These are phyloP conservation scores for Unio delphinus DNA, from an alignment of 2,888 invertebrate genomes.

Conservation along the genomic window DNA sequence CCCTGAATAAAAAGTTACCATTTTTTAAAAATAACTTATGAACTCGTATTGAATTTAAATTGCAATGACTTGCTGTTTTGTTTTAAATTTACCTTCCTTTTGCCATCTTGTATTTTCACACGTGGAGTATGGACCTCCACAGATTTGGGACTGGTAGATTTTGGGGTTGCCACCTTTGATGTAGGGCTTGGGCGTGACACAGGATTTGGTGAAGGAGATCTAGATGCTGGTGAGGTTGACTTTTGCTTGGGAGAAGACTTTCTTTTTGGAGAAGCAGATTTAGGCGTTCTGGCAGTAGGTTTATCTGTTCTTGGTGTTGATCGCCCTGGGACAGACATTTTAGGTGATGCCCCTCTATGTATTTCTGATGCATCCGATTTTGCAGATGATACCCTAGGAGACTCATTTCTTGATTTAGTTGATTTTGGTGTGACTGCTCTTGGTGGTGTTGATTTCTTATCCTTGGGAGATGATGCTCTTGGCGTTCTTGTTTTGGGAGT, in stretches of 20 bases:
- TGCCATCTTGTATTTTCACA: too few species aligned
- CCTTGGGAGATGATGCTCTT: conserved; percentile 2
- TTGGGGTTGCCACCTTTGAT: conserved; percentile 8
- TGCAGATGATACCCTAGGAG: conserved; percentile 10
- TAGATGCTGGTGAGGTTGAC: conserved; percentile 6
- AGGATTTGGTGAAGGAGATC: conserved; percentile 10
- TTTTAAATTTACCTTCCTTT: too few species aligned
- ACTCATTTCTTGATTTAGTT: conserved; percentile 6
- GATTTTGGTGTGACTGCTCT: conserved; percentile 7
- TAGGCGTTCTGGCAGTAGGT: conserved; percentile 10
- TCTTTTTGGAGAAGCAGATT: conserved; percentile 10
- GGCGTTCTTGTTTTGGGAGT: conserved; percentile 13
- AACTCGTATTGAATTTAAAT: too few species aligned
- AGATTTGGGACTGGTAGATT: conserved; percentile 7
- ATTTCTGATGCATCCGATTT: conserved; percentile 3
- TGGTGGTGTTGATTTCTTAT: conserved; percentile 12
- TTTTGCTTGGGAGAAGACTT: conserved; percentile 11
- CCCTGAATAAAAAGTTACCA: too few species aligned
- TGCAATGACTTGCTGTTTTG: too few species aligned
- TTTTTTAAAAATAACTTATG: too few species aligned
- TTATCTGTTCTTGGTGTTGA: conserved; percentile 14
- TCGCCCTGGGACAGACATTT: conserved; percentile 6
- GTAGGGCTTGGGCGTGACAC: conserved; percentile 4
- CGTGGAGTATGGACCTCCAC: not conserved
- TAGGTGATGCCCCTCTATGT: conserved; percentile 12